These are phyloP conservation scores for Brevimyrus niger DNA, from an alignment of 2,113 vertebrate genomes.

Conservation along the genomic window DNA sequence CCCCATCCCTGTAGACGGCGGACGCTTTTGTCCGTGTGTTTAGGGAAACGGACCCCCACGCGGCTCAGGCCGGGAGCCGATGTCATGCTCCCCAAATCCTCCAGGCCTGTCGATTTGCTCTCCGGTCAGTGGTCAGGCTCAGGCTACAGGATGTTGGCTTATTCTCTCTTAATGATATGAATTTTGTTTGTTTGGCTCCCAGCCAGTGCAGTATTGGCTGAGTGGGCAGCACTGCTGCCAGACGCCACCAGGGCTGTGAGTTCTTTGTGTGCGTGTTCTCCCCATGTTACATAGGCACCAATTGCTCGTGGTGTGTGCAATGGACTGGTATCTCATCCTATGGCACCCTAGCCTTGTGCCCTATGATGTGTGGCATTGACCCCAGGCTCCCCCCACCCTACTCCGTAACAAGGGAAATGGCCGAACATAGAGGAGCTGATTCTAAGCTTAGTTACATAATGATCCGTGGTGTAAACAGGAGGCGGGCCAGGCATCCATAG, in stretches of 20 bases:
- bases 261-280: slow-evolving; percentile 1
- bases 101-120: neutral
- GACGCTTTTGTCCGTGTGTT: neutral
- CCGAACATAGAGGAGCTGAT: neutral
- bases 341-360: neutral
- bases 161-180: neutral
- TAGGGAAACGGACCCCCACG: neutral
- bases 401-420: neutral
- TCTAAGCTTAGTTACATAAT: slow-evolving; percentile 7
- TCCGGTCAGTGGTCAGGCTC: neutral
- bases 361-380: neutral
- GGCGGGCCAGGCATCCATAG: slow-evolving; percentile 38
- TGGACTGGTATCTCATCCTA: neutral
- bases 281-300: neutral
- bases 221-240: neutral
- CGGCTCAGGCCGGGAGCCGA: neutral
- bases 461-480: slow-evolving; percentile 21
- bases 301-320: neutral
- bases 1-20: neutral
- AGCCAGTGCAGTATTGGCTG: neutral
- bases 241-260: neutral
- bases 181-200: neutral
- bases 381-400: neutral
- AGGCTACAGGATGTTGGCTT: neutral
- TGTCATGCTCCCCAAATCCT: neutral